These are phyloP conservation scores for Pandemis heparana DNA, from an alignment of 2,888 invertebrate genomes.

Conservation along the genomic window DNA sequence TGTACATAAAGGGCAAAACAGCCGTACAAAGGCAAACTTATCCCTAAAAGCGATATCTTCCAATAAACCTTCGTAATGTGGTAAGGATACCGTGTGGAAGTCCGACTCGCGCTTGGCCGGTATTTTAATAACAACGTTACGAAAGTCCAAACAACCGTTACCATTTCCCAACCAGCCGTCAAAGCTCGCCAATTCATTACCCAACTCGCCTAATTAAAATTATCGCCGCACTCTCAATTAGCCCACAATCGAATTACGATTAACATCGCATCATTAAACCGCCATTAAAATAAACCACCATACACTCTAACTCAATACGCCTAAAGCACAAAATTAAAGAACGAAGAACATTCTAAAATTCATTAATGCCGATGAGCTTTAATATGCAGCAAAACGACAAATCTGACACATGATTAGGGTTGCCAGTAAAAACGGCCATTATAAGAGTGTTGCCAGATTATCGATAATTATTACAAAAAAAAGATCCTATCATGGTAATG, in stretches of 20 bases:
- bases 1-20: too few relatives aligned
- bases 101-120: too few relatives aligned
- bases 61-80: too few relatives aligned
- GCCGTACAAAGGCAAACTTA: too few relatives aligned
- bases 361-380: conserved; percentile 71
- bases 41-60: too few relatives aligned
- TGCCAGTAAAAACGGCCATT: conserved; percentile 81
- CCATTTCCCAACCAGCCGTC: conserved; percentile 21
- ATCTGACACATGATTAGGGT: conserved; percentile 85
- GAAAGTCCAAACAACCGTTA: neutral
- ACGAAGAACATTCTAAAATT: conserved; percentile 60
- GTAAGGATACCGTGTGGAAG: too few relatives aligned
- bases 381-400: conserved; percentile 72
- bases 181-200: conserved; percentile 38
- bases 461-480: conserved; percentile 80
- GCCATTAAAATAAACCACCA: conserved; percentile 53
- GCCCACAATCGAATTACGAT: conserved; percentile 59
- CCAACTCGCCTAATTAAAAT: conserved; percentile 36
- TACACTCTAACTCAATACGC: conserved; percentile 59
- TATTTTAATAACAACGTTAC: neutral
- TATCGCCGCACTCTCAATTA: conserved; percentile 52
- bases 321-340: conserved; percentile 50
- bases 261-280: conserved; percentile 61
- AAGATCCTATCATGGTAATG: conserved; percentile 77
- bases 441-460: conserved; percentile 84